Conservation (phyloP, 2,797 vertebrate species). For the Sebastes aleutianus region DNA sequence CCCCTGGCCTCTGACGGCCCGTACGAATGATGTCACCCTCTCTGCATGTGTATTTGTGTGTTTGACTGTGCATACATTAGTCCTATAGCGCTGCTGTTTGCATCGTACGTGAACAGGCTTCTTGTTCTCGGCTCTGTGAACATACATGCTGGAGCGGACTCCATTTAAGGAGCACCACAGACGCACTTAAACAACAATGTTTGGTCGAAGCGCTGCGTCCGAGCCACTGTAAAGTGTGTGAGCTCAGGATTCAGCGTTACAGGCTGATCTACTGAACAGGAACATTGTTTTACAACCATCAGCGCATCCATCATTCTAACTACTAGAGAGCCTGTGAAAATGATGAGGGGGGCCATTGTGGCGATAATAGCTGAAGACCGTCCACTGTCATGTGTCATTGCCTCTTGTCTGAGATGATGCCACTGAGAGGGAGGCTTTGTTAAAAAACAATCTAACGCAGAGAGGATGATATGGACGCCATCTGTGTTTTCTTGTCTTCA, state of each 20-base stretch:
- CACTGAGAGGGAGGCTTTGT: constrained; percentile 62
- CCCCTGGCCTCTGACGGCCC: constrained; percentile 26
- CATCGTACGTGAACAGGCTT: constrained; percentile 45
- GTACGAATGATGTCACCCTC: constrained; percentile 59
- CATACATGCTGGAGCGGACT: constrained; percentile 34
- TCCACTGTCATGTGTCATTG: constrained; percentile 57
- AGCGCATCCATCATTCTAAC: constrained; percentile 69
- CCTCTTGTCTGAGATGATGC: constrained; percentile 57
- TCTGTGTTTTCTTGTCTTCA: constrained; percentile 61
- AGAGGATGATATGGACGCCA: constrained; percentile 59
- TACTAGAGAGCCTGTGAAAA: constrained; percentile 59
- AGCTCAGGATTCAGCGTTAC: constrained; percentile 13
- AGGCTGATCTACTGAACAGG: constrained; percentile 53
- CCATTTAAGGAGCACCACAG: constrained; percentile 43
- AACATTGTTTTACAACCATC: constrained; percentile 72
- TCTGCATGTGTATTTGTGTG: constrained; percentile 22
- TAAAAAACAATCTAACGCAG: constrained; percentile 25
- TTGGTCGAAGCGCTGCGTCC: constrained; percentile 31
- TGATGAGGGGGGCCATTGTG: constrained; percentile 65
- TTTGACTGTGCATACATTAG: constrained; percentile 46
- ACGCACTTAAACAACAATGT: constrained; percentile 32
- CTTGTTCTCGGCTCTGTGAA: constrained; percentile 49
- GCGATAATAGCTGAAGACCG: constrained; percentile 64
- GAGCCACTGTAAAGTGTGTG: constrained; percentile 6
- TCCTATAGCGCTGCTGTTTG: constrained; percentile 39